Evolutionary conservation across 2,797 vertebrate genomes (phyloP).

Genomic region (Spondyliosoma cantharus): DNA sequence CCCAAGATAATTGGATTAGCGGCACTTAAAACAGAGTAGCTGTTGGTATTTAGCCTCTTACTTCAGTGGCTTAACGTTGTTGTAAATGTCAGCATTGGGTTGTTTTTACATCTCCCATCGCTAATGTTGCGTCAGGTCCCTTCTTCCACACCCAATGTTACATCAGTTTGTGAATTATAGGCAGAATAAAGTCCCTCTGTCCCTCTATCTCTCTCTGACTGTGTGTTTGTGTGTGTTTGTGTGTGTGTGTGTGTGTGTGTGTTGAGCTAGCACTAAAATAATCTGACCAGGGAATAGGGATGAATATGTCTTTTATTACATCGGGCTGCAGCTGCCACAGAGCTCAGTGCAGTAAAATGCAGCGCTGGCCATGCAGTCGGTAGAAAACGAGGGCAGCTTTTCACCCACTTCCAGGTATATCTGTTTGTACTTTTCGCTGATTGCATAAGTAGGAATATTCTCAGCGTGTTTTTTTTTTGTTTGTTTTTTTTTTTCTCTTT

Average conservation of each 20-base stretch:
- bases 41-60: constrained; percentile 49
- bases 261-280: constrained; percentile 64
- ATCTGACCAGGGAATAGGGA: constrained; percentile 64
- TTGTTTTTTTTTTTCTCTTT: constrained; percentile 14
- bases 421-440: constrained; percentile 52
- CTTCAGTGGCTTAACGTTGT: constrained; percentile 23
- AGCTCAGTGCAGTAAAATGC: constrained; percentile 54
- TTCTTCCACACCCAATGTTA: constrained; percentile 44
- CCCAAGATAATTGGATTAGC: constrained; percentile 72
- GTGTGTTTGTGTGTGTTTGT: constrained; percentile 29
- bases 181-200: constrained; percentile 6
- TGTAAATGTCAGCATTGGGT: constrained; percentile 17
- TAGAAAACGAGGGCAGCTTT: constrained; percentile 26
- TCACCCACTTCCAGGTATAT: constrained; percentile 52
- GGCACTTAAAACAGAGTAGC: constrained; percentile 68
- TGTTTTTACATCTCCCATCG: constrained; percentile 48
- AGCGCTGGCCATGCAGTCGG: constrained; percentile 3
- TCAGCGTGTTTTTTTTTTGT: constrained; percentile 6
- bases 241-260: constrained; percentile 32
- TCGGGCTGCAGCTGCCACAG: constrained; percentile 47
- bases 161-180: constrained; percentile 52
- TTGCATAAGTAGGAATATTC: constrained; percentile 48
- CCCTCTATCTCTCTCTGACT: constrained; percentile 10
- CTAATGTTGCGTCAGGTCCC: constrained; percentile 56
- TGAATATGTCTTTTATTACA: constrained; percentile 63